A percentile compares a stretch with the other conserved stretches of the same genome.
These are phyloP conservation scores for Acanthoscelides obtectus DNA, from an alignment of 2,888 invertebrate genomes.

Conservation along the genomic window DNA sequence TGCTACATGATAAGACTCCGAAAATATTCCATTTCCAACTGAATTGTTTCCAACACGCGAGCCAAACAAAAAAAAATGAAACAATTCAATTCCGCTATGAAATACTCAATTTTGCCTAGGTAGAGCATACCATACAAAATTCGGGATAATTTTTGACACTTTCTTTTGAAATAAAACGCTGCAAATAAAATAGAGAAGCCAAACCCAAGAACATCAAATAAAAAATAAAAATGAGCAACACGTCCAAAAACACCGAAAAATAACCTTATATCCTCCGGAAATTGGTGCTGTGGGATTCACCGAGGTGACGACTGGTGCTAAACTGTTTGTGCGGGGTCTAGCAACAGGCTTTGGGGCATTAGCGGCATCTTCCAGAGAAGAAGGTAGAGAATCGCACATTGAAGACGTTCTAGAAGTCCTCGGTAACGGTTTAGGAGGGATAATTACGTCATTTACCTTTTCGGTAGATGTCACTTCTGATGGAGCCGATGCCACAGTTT, in stretches of 20 bases:
- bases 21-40: too few relatives aligned
- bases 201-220: not conserved
- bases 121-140: too few relatives aligned
- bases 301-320: slow-evolving; percentile 56
- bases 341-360: slow-evolving; percentile 61
- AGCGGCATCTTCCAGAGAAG: slow-evolving; percentile 46
- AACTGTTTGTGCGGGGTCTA: slow-evolving; percentile 63
- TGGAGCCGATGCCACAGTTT: not conserved
- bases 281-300: slow-evolving; percentile 52
- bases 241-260: slow-evolving; percentile 16
- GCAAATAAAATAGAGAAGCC: not conserved
- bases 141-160: not conserved
- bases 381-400: slow-evolving; percentile 58
- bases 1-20: too few relatives aligned
- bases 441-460: slow-evolving; percentile 40
- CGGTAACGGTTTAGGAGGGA: slow-evolving; percentile 77
- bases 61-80: too few relatives aligned
- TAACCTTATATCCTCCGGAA: slow-evolving; percentile 72
- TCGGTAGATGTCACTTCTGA: slow-evolving; percentile 2
- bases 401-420: slow-evolving; percentile 68
- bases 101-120: too few relatives aligned
- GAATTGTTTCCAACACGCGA: too few relatives aligned
- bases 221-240: slow-evolving; percentile 15
- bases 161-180: not conserved
- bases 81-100: too few relatives aligned